Base-by-base conservation (phyloP, 1,140 invertebrate species). In the Campoletis sonorensis region DNA sequence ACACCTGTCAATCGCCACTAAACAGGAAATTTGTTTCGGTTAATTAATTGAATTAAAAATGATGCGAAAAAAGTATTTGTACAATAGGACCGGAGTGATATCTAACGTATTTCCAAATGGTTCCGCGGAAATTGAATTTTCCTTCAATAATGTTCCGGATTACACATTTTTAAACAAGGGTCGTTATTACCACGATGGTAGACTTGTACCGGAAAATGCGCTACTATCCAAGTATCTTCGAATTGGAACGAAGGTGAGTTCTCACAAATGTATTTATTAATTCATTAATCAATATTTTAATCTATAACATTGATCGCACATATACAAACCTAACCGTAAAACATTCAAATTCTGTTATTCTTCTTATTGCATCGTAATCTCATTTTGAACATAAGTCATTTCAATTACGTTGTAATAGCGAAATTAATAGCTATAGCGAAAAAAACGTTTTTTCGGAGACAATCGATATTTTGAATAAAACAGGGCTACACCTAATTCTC, bases 171-270 rank as follows among this genome's bases (percentile, higher is more conserved):
- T 87, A 54, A 83, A 58, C 33, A 83, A 79, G 21, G 79, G 80
- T 26, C 71, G 82, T 70, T 84, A 83, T 82, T 82, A 82, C 79
- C 70, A 84, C 71, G 80, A 87, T 51, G 84, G 85, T 23, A 84
- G 67, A 82, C 54, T 58, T 11, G 30, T 87, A 30, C 61, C 81
- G 15, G 61, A 73, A 8, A 58, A 81, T 72, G 37, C 49, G 72
- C 33, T 30, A 51, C 73, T 83, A n/a, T 54, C 26, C 26, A 82
- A 83, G 18, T 86, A 83, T 72, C 70, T 86, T 51, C 30, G 68
- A 30, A 4, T 72, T 15, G 79, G 78, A 37, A 61, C 33, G 30
- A 40, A 27, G 82, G 85, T 86, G 79, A 75, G 79, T 84, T 2
- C 3, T n/a, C 18, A 5, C n/a, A 58, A n/a, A 7, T 5, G 3